Conservation (phyloP, 2,797 vertebrate species). For the Cephalopachus bancanus region DNA sequence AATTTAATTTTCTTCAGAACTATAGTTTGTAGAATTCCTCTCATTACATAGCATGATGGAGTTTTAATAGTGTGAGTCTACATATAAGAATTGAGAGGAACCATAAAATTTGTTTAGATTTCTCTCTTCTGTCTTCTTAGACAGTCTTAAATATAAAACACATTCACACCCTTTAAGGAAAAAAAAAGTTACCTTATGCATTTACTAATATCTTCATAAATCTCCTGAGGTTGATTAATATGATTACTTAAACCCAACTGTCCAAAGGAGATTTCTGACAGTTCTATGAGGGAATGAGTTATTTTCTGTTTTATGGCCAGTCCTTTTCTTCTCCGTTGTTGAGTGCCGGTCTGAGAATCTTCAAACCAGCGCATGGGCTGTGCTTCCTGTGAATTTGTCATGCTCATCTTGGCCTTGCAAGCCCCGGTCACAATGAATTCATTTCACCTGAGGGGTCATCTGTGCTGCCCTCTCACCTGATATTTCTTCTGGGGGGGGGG, state of each 20-base stretch:
- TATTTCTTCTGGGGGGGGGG: neutral
- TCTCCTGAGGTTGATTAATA: neutral
- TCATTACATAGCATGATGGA: neutral
- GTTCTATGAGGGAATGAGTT: conserved; percentile 61
- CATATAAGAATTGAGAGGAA: neutral
- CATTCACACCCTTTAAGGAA: conserved; percentile 75
- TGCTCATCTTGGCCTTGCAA: neutral
- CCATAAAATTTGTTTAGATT: conserved; percentile 71
- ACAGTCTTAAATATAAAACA: conserved; percentile 66
- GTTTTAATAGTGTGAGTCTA: conserved; percentile 20
- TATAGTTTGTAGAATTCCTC: neutral
- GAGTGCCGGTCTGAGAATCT: neutral
- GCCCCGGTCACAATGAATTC: too few species aligned
- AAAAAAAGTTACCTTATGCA: neutral
- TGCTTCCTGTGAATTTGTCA: neutral
- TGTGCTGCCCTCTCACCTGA: neutral
- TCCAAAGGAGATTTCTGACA: conserved; percentile 29
- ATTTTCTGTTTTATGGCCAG: neutral
- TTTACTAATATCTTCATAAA: neutral
- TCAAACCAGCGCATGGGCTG: neutral
- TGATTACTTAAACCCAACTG: conserved; percentile 61
- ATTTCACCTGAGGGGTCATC: neutral
- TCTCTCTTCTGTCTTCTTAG: conserved; percentile 66
- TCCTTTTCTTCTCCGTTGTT: neutral
- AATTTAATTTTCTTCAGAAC: neutral